A percentile compares a stretch with the other conserved stretches of the same genome.
These are phyloP conservation scores for Gymnocheta viridis DNA, from an alignment of 2,888 invertebrate genomes.

Conservation along the genomic window DNA sequence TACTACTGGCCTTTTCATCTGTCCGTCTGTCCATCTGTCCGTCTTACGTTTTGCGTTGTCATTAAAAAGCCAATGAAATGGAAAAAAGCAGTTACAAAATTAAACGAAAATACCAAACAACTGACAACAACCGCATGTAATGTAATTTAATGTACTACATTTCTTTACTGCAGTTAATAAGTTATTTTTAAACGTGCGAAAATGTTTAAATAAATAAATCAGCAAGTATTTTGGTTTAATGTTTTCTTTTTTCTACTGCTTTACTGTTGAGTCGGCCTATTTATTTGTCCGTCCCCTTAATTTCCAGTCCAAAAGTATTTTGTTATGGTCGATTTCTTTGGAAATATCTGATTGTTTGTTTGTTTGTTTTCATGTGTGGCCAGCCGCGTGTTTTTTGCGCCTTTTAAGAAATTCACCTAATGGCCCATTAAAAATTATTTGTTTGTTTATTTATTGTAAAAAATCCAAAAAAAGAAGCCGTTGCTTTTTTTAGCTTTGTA, in stretches of 20 bases:
- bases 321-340: neutral
- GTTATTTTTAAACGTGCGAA: conserved; percentile 43
- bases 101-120: neutral
- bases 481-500: conserved; percentile 5
- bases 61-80: conserved; percentile 12
- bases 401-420: conserved; percentile 37
- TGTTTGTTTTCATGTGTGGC: neutral
- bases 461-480: conserved; percentile 1
- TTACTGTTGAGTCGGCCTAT: conserved; percentile 1
- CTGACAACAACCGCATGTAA: neutral
- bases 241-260: neutral
- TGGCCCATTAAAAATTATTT: conserved; percentile 36
- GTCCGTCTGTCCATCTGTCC: neutral
- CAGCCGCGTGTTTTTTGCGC: neutral
- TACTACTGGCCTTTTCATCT: neutral
- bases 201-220: conserved; percentile 37
- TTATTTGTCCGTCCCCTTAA: conserved; percentile 9
- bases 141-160: conserved; percentile 1
- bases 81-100: conserved; percentile 10
- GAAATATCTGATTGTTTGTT: conserved; percentile 23
- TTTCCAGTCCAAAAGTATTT: neutral
- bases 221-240: neutral
- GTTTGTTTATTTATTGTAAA: conserved; percentile 20
- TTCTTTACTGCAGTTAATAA: neutral
- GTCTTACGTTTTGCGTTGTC: neutral